Evolutionary conservation across 2,113 vertebrate genomes (phyloP).

Genomic region (Pungitius pungitius): DNA sequence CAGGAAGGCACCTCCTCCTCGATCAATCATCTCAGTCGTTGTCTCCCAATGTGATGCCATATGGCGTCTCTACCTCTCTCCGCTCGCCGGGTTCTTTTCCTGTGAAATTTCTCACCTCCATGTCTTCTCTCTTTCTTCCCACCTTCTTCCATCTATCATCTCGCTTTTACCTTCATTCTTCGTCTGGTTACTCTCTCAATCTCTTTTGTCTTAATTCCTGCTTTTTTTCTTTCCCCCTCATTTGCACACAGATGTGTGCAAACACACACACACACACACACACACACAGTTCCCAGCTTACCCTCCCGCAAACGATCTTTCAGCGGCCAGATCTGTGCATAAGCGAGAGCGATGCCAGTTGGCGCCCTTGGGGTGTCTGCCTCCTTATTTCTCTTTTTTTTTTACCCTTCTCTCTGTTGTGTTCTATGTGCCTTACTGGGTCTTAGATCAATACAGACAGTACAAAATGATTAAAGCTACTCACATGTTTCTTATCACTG

Average conservation of each 20-base stretch:
- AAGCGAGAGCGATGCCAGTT: slow-evolving; percentile 17
- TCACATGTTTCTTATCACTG: neutral
- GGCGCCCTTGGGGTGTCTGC: neutral
- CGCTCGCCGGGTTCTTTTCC: slow-evolving; percentile 23
- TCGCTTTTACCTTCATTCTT: neutral
- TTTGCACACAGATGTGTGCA: slow-evolving; percentile 1
- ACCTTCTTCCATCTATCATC: neutral
- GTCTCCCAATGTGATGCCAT: slow-evolving; percentile 76
- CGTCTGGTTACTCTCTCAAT: slow-evolving; percentile 1
- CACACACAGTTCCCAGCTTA: slow-evolving; percentile 15
- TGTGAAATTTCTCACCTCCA: slow-evolving; percentile 44
- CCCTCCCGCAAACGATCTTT: slow-evolving; percentile 22
- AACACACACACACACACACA: neutral
- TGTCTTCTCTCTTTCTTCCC: neutral
- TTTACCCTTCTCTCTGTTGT: slow-evolving; percentile 9
- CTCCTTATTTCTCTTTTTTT: slow-evolving; percentile 23
- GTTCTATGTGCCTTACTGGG: neutral
- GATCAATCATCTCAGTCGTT: slow-evolving; percentile 63
- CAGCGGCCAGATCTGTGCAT: slow-evolving; percentile 19
- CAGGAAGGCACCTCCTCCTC: slow-evolving; percentile 45
- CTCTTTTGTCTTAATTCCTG: neutral
- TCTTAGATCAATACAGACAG: slow-evolving; percentile 10
- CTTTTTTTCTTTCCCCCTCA: slow-evolving; percentile 2
- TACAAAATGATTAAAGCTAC: neutral
- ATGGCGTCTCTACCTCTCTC: slow-evolving; percentile 67